Evolutionary conservation across 1,140 invertebrate genomes (phyloP).

Genomic region (Phymorhynchus buccinoides): DNA sequence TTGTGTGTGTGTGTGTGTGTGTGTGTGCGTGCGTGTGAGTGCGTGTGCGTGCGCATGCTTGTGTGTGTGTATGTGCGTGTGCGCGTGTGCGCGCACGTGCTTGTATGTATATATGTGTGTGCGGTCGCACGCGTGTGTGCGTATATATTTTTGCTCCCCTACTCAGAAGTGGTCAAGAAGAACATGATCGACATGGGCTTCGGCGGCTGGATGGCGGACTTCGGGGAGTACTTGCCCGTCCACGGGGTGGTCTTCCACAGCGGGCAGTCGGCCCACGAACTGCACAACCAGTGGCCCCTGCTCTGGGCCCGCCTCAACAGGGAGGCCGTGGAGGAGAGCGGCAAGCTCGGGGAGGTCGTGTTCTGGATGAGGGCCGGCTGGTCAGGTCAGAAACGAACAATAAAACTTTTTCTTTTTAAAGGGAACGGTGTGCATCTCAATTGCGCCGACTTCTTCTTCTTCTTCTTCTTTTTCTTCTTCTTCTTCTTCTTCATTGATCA

Average conservation of each 20-base stretch:
- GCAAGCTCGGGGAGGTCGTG: constrained; percentile 67
- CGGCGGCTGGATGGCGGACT: constrained; percentile 75
- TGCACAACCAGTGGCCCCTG: constrained; percentile 64
- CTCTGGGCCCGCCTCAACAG: constrained; percentile 65
- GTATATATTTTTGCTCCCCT: too few species aligned
- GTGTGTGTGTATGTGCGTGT: too few species aligned
- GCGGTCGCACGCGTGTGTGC: neutral
- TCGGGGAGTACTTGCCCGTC: constrained; percentile 72
- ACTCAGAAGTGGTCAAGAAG: constrained; percentile 58
- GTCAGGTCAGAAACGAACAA: constrained; percentile 59
- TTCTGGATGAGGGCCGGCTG: constrained; percentile 71
- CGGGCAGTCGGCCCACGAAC: constrained; percentile 44
- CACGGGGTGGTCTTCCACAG: constrained; percentile 56
- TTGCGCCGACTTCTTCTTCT: too few species aligned
- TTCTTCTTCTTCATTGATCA: too few species aligned
- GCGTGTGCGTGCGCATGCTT: neutral
- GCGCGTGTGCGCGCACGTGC: too few species aligned
- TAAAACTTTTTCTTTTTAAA: too few species aligned
- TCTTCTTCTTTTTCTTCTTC: too few species aligned
- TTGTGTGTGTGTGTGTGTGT: neutral
- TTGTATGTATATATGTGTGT: neutral
- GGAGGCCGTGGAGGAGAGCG: constrained; percentile 65
- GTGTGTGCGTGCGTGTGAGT: neutral
- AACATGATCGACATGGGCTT: constrained; percentile 72
- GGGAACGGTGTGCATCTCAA: too few species aligned